Evolutionary conservation across 2,888 invertebrate species (phyloP).

Genomic region (Epirrhoe alternata): DNA sequence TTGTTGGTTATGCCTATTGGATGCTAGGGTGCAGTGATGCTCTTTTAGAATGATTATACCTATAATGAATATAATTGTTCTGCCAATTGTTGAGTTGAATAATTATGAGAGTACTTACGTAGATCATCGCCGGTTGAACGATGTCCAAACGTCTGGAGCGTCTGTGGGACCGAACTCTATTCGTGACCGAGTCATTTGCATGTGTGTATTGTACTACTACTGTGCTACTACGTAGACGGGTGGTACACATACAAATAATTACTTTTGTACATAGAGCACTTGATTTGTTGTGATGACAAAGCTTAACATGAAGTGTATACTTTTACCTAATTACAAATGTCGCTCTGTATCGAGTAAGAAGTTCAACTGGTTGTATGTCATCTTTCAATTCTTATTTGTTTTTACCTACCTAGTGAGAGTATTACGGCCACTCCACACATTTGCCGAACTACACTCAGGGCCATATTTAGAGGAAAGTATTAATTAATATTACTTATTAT

Average conservation of each 20-base stretch:
- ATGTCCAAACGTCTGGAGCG: slow-evolving; percentile 54
- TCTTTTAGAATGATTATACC: slow-evolving; percentile 16
- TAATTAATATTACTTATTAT: too few relatives aligned
- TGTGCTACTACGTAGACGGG: slow-evolving; percentile 18
- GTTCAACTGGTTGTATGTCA: background rate
- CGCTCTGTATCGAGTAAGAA: background rate
- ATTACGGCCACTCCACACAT: too few relatives aligned
- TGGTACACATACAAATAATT: slow-evolving; percentile 13
- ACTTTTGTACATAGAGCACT: background rate
- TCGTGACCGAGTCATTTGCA: slow-evolving; percentile 61
- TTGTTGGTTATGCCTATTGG: slow-evolving; percentile 37
- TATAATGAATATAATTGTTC: slow-evolving; percentile 28
- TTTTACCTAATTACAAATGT: too few relatives aligned
- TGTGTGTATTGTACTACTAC: slow-evolving; percentile 37
- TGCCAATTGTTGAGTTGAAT: slow-evolving; percentile 23
- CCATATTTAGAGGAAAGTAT: too few relatives aligned
- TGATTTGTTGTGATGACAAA: background rate
- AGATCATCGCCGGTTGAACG: slow-evolving; percentile 49
- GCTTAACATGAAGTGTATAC: background rate
- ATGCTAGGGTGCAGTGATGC: slow-evolving; percentile 33
- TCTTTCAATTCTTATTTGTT: too few relatives aligned
- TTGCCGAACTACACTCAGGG: too few relatives aligned
- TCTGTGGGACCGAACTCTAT: slow-evolving; percentile 42
- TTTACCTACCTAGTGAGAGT: too few relatives aligned
- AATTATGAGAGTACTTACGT: slow-evolving; percentile 46